These are phyloP conservation scores for Panagrolaimus sp. DNA, from an alignment of 1,140 invertebrate genomes.

Conservation along the genomic window DNA sequence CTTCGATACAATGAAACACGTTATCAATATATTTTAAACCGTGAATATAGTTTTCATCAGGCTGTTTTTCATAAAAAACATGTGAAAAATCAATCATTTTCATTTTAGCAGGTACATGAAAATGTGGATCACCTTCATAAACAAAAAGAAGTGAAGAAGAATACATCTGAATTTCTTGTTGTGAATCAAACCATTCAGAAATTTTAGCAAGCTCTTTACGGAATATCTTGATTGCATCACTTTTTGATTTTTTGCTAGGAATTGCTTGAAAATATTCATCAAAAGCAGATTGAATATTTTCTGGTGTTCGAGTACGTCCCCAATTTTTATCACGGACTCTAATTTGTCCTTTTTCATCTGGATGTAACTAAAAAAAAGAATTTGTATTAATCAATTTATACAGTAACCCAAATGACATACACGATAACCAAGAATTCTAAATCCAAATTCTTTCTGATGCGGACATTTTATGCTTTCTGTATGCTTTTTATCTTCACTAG, in stretches of 20 bases:
- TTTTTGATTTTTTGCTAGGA: neutral
- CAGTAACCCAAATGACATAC: slow-evolving; percentile 62
- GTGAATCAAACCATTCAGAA: slow-evolving; percentile 68
- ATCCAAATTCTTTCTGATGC: slow-evolving; percentile 71
- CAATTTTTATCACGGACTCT: neutral
- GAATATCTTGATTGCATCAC: slow-evolving; percentile 62
- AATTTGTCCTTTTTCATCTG: neutral
- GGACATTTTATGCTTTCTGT: slow-evolving; percentile 74
- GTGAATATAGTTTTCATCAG: slow-evolving; percentile 47
- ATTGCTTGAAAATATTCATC: neutral
- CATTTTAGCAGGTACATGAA: slow-evolving; percentile 55
- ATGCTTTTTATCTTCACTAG: slow-evolving; percentile 70
- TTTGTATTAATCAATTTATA: neutral
- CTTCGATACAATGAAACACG: slow-evolving; percentile 12
- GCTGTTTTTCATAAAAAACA: slow-evolving; percentile 63
- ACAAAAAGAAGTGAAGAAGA: slow-evolving; percentile 76
- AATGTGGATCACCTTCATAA: slow-evolving; percentile 67
- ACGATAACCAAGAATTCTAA: slow-evolving; percentile 83
- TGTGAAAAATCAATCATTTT: slow-evolving; percentile 87
- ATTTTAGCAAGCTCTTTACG: slow-evolving; percentile 68
- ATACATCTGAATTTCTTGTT: slow-evolving; percentile 69
- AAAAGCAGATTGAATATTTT: neutral
- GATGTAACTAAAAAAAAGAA: neutral
- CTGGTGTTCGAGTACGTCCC: slow-evolving; percentile 4
- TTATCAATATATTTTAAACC: slow-evolving; percentile 31